Evolutionary conservation across 2,888 invertebrate species (phyloP), one percentile per base, ranked within the genome.

Genomic region (Phyllotreta striolata): DNA sequence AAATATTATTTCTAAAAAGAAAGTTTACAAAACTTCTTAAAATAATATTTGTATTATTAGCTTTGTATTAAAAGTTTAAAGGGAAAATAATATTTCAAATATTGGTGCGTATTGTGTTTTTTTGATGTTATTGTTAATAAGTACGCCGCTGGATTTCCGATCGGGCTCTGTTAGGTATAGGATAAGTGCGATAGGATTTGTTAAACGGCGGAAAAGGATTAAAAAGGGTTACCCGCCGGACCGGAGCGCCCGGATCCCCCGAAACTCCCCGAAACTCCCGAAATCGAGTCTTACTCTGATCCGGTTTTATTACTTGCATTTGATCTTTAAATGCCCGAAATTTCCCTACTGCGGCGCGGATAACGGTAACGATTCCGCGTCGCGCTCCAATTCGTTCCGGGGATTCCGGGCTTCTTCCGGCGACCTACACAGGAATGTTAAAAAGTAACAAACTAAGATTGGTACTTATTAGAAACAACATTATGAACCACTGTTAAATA

Each of bases 101-200:
- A 4, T 24, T 24, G 24, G 24, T 24, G 24, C 4, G 4, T 24
- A 24, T 24, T 24, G 4, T 1, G 4, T 24, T 24, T 24, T 24
- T 24, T 24, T 1, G 1, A 24, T 24, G n/a, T 24, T 24, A 24
- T 24, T 24, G 24, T 24, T 24, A 24, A 24, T 24, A 24, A 24
- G 24, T 24, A 38, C 52, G 38, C 52, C 38, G 5, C 10, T 52
- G 52, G 3, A 70, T 72, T 70, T 72, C 73, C 71, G 73, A 75
- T 74, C 49, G 52, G 73, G 70, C 72, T 71, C 72, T 73, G 68
- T 71, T 72, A 74, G 74, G 74, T 75, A n/a, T n/a, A 74, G 74
- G 75, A 77, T 77, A 78, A 77, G 78, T 79, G 78, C 76, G 78
- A 79, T 79, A 78, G 78, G 79, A 79, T 79, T 79, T 79, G 77